phyloP scores from a whole-genome alignment of 2,797 vertebrate species.

The Apogon hyalosoma region DNA sequence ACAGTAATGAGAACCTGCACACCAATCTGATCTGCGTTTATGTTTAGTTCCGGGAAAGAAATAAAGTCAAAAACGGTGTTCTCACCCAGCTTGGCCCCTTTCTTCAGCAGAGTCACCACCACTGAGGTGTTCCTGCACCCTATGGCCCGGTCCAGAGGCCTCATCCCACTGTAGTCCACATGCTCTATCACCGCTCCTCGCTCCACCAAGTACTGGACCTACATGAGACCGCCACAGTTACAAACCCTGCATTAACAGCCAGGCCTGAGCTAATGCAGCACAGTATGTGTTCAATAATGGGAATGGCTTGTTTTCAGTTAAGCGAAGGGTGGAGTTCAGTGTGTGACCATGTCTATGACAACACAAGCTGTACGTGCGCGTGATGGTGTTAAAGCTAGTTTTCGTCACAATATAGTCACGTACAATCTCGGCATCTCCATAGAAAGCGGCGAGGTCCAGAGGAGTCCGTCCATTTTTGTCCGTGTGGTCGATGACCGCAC shows the following conservation, averaged over 20 bases:
- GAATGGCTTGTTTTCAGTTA: conserved; percentile 21
- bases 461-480: conserved; percentile 98
- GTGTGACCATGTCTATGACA: neutral
- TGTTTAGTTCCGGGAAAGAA: neutral
- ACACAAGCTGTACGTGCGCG: neutral
- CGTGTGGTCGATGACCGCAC: conserved; percentile 93
- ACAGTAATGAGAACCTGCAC: neutral
- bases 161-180: conserved; percentile 96
- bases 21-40: neutral
- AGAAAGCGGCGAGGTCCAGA: conserved; percentile 96
- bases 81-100: conserved; percentile 96
- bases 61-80: neutral
- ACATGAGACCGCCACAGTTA: conserved; percentile 17
- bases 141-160: conserved; percentile 96
- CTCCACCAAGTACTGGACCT: conserved; percentile 98
- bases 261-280: conserved; percentile 29
- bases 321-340: neutral
- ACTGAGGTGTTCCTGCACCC: conserved; percentile 96
- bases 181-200: conserved; percentile 97
- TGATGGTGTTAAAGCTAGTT: neutral
- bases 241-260: conserved; percentile 6
- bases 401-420: conserved; percentile 64
- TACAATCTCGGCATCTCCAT: conserved; percentile 96
- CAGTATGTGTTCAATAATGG: conserved; percentile 48
- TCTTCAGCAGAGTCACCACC: conserved; percentile 93